phyloP scores from a whole-genome alignment of 1,140 invertebrate species.

The Saxidomus purpurata region DNA sequence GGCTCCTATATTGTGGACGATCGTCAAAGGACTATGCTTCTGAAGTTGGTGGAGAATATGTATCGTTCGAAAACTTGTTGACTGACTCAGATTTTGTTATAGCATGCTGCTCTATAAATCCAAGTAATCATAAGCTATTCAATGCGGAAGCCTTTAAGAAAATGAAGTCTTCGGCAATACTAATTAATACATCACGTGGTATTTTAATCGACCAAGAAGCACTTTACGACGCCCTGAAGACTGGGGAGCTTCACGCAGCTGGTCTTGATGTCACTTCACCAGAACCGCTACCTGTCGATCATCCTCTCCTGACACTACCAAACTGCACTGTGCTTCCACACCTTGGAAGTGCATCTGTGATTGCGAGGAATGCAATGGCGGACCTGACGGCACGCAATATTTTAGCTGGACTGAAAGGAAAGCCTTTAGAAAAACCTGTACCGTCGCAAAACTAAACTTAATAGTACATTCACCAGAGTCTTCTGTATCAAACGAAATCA shows the following conservation, averaged over 20 bases:
- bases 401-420: slow-evolving; percentile 91
- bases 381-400: slow-evolving; percentile 95
- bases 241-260: slow-evolving; percentile 92
- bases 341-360: slow-evolving; percentile 95
- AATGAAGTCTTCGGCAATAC: slow-evolving; percentile 85
- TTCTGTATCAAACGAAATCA: too few relatives aligned
- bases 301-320: slow-evolving; percentile 92
- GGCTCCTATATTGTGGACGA: slow-evolving; percentile 91
- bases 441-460: slow-evolving; percentile 11
- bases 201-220: slow-evolving; percentile 84
- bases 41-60: slow-evolving; percentile 90
- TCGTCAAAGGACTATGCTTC: slow-evolving; percentile 89
- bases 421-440: slow-evolving; percentile 89
- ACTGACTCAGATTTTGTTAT: slow-evolving; percentile 84
- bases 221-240: slow-evolving; percentile 77
- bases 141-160: slow-evolving; percentile 80
- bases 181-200: slow-evolving; percentile 85
- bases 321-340: slow-evolving; percentile 97
- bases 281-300: slow-evolving; percentile 94
- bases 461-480: too few relatives aligned
- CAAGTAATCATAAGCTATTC: slow-evolving; percentile 81
- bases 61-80: slow-evolving; percentile 87
- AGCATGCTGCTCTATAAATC: slow-evolving; percentile 82
- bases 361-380: slow-evolving; percentile 94
- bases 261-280: slow-evolving; percentile 97